These are phyloP conservation scores for Platysternon megacephalum DNA, from an alignment of 2,113 vertebrate species.

Conservation along the genomic window DNA sequence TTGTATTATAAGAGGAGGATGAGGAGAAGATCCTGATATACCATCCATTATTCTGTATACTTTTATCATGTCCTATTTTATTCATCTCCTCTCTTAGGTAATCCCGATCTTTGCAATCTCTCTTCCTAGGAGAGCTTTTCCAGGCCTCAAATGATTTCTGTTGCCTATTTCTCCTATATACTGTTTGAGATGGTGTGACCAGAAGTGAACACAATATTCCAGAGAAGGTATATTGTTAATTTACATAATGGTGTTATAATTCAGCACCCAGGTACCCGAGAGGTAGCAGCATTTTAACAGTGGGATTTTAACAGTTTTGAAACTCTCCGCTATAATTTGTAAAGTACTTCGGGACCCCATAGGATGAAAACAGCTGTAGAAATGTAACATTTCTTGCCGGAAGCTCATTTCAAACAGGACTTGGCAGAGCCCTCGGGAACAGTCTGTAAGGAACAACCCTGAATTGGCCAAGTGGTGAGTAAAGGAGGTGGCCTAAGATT, in stretches of 20 bases:
- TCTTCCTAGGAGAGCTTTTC: not conserved
- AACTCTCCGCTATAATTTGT: not conserved
- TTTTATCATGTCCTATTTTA: not conserved
- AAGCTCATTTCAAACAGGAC: not conserved
- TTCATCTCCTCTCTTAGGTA: not conserved
- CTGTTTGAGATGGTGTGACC: not conserved
- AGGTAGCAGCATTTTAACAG: not conserved
- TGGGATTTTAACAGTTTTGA: not conserved
- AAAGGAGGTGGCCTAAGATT: conserved; percentile 28
- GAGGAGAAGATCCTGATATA: not conserved
- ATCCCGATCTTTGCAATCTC: not conserved
- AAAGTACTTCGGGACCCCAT: not conserved
- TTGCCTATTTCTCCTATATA: not conserved
- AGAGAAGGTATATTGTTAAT: not conserved
- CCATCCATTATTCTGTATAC: not conserved
- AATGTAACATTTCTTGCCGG: not conserved
- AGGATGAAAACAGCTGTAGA: not conserved
- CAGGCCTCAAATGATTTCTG: not conserved
- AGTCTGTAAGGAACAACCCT: not conserved
- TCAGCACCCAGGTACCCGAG: not conserved
- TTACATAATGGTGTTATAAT: not conserved
- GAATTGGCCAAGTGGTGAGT: not conserved
- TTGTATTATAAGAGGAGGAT: not conserved
- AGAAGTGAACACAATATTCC: not conserved
- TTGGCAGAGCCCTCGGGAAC: not conserved